Evolutionary conservation across 2,797 vertebrate genomes (phyloP).

Genomic region (Scolopax rusticola): DNA sequence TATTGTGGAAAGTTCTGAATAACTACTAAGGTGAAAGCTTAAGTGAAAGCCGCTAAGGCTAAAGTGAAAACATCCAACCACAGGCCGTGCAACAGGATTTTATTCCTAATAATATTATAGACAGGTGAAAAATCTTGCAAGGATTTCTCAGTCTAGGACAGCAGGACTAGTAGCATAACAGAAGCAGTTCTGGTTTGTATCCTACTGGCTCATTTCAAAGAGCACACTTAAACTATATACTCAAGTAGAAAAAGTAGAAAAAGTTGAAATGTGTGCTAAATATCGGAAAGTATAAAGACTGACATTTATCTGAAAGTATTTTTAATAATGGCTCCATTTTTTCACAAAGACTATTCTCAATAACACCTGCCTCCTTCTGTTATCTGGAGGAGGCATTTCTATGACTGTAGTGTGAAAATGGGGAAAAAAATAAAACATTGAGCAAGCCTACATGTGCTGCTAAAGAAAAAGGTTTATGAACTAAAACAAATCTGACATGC

Average conservation of each 20-base stretch:
- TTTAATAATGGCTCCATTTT: slow-evolving; percentile 45
- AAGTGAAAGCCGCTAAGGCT: neutral
- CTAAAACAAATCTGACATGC: slow-evolving; percentile 18
- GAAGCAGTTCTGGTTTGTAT: neutral
- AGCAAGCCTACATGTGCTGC: neutral
- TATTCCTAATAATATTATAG: neutral
- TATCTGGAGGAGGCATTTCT: slow-evolving; percentile 33
- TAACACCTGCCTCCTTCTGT: slow-evolving; percentile 51
- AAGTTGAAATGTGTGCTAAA: slow-evolving; percentile 3
- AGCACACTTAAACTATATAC: neutral
- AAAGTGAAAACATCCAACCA: neutral
- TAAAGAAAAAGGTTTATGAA: slow-evolving; percentile 45
- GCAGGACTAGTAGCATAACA: neutral
- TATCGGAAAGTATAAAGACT: slow-evolving; percentile 28
- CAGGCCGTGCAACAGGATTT: neutral
- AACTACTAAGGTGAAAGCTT: neutral
- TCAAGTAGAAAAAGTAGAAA: neutral
- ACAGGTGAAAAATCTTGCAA: neutral
- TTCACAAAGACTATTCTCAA: slow-evolving; percentile 21
- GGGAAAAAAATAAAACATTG: neutral
- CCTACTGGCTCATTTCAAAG: neutral
- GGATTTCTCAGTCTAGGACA: neutral
- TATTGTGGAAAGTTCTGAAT: neutral
- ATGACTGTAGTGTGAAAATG: neutral
- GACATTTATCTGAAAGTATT: slow-evolving; percentile 44